Evolutionary conservation across 2,113 vertebrate species (phyloP).

Genomic region (Megaceryle maxima): DNA sequence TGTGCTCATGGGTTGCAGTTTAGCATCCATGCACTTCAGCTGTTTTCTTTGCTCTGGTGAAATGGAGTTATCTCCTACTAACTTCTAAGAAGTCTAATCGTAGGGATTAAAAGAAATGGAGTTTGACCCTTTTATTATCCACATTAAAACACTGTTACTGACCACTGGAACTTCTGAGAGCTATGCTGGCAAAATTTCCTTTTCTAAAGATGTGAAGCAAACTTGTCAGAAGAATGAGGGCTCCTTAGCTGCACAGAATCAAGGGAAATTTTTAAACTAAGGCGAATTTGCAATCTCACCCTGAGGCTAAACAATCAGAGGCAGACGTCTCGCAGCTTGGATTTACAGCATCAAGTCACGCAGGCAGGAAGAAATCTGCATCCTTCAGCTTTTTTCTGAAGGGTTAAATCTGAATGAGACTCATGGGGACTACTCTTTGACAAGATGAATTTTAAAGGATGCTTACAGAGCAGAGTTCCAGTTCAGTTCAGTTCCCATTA

Average conservation of each 20-base stretch:
- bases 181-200: not conserved
- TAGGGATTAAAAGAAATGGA: not conserved
- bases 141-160: not conserved
- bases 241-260: not conserved
- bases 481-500: constrained; percentile 11
- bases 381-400: not conserved
- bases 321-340: not conserved
- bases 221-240: not conserved
- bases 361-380: not conserved
- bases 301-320: not conserved
- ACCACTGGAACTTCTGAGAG: not conserved
- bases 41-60: not conserved
- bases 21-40: not conserved
- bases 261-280: not conserved
- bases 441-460: not conserved
- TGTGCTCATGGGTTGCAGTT: not conserved
- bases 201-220: not conserved
- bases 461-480: not conserved
- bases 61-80: not conserved
- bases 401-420: not conserved
- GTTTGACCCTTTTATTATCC: not conserved
- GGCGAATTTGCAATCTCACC: not conserved
- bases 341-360: fast-evolving
- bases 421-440: not conserved
- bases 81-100: not conserved